A percentile compares a stretch with the other conserved stretches of the same genome.
Conservation (phyloP, 1,140 invertebrate genomes). For the Monochamus saltuarius region DNA sequence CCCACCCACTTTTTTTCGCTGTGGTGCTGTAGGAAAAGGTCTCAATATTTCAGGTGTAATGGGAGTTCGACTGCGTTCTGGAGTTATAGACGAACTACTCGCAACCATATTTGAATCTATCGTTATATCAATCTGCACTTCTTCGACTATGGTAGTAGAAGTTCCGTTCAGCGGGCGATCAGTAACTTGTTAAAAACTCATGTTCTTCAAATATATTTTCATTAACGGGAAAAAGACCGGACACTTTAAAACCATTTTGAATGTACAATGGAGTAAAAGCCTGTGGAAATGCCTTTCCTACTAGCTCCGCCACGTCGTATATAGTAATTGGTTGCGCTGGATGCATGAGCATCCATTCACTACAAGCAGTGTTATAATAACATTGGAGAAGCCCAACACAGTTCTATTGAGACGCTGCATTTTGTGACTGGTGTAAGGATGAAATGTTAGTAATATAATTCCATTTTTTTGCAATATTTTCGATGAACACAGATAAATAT, state of each 20-base stretch:
- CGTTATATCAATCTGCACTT: background rate
- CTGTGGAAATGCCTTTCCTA: constrained; percentile 24
- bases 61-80: too few species aligned
- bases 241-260: constrained; percentile 20
- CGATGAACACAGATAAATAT: too few species aligned
- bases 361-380: constrained; percentile 28
- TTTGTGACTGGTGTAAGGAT: constrained; percentile 48
- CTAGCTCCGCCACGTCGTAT: constrained; percentile 18
- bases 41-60: constrained; percentile 12
- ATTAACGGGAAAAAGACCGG: constrained; percentile 15
- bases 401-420: constrained; percentile 43
- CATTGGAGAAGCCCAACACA: constrained; percentile 51
- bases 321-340: constrained; percentile 13
- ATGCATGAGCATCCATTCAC: constrained; percentile 13
- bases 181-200: constrained; percentile 18
- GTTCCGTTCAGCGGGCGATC: constrained; percentile 13
- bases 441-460: constrained; percentile 48
- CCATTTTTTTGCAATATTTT: constrained; percentile 44
- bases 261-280: constrained; percentile 21
- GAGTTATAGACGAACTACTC: background rate
- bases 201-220: constrained; percentile 22
- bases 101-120: background rate
- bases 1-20: constrained; percentile 3
- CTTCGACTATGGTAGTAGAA: background rate
- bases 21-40: constrained; percentile 16